These are phyloP conservation scores for Aegithalos caudatus DNA, from an alignment of 2,113 vertebrate genomes.

Conservation along the genomic window DNA sequence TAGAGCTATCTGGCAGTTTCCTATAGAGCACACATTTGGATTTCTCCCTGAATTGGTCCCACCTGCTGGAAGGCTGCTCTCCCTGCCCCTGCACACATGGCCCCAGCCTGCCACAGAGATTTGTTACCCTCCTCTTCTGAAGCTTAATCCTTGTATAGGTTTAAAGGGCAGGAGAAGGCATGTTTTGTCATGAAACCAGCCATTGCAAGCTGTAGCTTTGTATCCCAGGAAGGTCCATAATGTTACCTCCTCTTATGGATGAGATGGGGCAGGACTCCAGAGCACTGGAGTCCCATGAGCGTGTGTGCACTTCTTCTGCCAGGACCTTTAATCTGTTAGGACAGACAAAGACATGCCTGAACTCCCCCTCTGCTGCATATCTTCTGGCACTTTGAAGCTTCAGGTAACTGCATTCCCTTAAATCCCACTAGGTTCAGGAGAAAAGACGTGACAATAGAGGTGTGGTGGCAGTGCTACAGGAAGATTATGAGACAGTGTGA, in stretches of 20 bases:
- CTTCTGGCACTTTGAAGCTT: not conserved
- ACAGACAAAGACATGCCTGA: not conserved
- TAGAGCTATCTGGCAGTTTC: not conserved
- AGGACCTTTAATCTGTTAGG: not conserved
- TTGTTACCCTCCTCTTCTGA: not conserved
- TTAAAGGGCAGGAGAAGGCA: not conserved
- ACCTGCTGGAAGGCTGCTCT: not conserved
- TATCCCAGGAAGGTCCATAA: not conserved
- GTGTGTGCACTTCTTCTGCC: not conserved
- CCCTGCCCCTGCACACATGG: not conserved
- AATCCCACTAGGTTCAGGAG: not conserved
- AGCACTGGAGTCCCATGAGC: accelerated
- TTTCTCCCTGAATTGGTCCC: not conserved
- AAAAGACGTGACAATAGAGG: not conserved
- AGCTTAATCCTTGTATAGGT: not conserved
- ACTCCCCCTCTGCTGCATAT: not conserved
- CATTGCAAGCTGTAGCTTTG: not conserved
- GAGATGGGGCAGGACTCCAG: not conserved
- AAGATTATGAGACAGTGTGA: not conserved
- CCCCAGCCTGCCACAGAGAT: not conserved
- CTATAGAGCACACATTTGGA: not conserved
- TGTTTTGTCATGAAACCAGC: not conserved
- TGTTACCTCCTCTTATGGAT: not conserved
- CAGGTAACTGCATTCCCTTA: not conserved
- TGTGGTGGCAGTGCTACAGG: not conserved